phyloP scores from a whole-genome alignment of 2,888 invertebrate species.

The Tethea ocularis region DNA sequence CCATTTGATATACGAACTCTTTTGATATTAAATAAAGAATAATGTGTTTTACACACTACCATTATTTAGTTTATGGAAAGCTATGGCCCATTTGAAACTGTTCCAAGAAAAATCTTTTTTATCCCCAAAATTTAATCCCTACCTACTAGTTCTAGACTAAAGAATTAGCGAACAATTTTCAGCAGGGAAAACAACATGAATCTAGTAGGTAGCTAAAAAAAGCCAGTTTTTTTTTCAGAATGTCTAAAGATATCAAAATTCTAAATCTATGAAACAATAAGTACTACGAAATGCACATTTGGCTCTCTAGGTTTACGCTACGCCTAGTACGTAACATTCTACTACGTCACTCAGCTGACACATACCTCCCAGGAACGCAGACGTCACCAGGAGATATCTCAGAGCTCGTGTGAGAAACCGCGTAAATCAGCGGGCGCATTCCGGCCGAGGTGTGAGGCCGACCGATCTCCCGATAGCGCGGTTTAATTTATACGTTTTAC shows the following conservation, averaged over 20 bases:
- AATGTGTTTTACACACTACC: conserved; percentile 13
- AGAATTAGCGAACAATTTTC: no score
- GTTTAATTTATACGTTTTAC: conserved; percentile 82
- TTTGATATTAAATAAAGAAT: conserved; percentile 16
- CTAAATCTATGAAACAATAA: no score
- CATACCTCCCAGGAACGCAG: conserved; percentile 64
- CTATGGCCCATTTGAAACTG: not conserved
- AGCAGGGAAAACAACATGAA: no score
- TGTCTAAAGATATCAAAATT: no score
- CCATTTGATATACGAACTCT: conserved; percentile 57
- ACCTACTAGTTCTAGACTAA: not conserved
- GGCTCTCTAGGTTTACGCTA: not conserved
- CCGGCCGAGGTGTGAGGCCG: conserved; percentile 82
- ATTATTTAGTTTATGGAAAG: conserved; percentile 11
- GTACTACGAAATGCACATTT: not conserved
- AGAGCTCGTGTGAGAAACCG: conserved; percentile 64
- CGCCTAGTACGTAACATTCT: conserved; percentile 36
- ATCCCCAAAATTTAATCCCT: no score
- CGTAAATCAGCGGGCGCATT: conserved; percentile 73
- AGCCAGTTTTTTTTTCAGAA: not conserved
- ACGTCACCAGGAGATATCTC: conserved; percentile 49
- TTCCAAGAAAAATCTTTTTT: no score
- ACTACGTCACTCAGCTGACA: conserved; percentile 17
- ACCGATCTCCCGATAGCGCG: conserved; percentile 76
- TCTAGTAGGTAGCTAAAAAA: no score